Base-by-base conservation (phyloP, 2,888 invertebrate species). In the Ptychoptera albimana region DNA sequence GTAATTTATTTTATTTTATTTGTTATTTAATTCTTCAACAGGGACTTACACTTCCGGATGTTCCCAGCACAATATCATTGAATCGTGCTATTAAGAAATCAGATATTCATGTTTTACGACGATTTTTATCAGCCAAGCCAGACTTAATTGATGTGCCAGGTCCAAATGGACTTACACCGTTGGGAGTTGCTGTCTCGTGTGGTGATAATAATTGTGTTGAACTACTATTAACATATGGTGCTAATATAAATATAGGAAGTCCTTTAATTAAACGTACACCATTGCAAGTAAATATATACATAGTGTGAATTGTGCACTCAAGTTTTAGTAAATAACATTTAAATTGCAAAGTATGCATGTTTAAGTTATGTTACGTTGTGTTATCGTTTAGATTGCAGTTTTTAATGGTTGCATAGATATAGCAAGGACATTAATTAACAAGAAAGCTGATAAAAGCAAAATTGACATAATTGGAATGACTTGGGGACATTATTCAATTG, bases 401-500 rank as follows among this genome's bases (percentile, higher is more conserved):
- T 62, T 58, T 46, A 50, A 63, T 48, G 64, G 64, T 13, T 57
- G 58, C 45, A 48, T 63, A 50, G 55, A 60, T 2, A 58, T 61
- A 14, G 59, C 61, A 2, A 61, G 61, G 37, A 59, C 64, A 38
- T 48, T 64, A 45, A 48, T 64, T 30, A 63, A 64, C 51, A 63
- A 60, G 48, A 61, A 59, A 49, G 64, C 63, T 6, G 52, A 55
- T 46, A 52, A 63, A 52, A 59, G 59, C 54, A 60, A 58, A 11
- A 51, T 37, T 43, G 64, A 64, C 52, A 55, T 55, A 46, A 59
- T 60, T 50, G 58, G 57, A 23, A 57, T 63, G 60, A 62, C 60
- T 34, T 59, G 62, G 10, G 55, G 59, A 16, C 64, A 64, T 51
- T 63, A 58, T 53, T 63, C 64, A 29, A 55, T 64, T 11, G 63